These are phyloP conservation scores for Daphoenositta chrysoptera DNA, from an alignment of 2,113 vertebrate species.

Conservation along the genomic window DNA sequence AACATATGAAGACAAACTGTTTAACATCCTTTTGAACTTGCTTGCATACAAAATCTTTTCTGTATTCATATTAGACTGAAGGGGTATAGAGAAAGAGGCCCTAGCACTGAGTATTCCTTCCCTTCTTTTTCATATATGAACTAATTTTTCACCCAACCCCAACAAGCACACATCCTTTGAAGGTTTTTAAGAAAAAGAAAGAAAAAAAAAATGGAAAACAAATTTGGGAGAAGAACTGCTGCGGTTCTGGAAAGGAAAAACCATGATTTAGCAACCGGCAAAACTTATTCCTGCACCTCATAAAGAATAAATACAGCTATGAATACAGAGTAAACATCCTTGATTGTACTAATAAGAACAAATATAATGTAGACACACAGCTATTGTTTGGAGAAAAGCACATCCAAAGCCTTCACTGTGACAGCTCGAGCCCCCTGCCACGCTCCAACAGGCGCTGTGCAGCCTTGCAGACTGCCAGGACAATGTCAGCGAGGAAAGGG, in stretches of 20 bases:
- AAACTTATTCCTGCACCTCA: not conserved
- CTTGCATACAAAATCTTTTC: not conserved
- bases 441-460: fast-evolving
- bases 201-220: fast-evolving
- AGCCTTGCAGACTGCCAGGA: not conserved
- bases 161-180: not conserved
- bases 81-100: not conserved
- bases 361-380: not conserved
- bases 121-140: not conserved
- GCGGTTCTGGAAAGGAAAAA: not conserved
- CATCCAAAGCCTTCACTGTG: not conserved
- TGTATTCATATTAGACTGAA: not conserved
- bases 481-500: not conserved
- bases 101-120: not conserved
- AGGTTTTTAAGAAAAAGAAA: not conserved
- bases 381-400: not conserved
- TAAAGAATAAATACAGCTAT: not conserved
- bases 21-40: not conserved
- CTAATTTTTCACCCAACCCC: not conserved
- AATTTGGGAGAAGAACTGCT: not conserved
- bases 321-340: not conserved
- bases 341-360: not conserved
- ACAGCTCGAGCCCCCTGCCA: not conserved
- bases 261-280: not conserved
- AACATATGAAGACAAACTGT: not conserved